Conservation (phyloP, 2,797 vertebrate genomes). For the Ambastaia sidthimunki region DNA sequence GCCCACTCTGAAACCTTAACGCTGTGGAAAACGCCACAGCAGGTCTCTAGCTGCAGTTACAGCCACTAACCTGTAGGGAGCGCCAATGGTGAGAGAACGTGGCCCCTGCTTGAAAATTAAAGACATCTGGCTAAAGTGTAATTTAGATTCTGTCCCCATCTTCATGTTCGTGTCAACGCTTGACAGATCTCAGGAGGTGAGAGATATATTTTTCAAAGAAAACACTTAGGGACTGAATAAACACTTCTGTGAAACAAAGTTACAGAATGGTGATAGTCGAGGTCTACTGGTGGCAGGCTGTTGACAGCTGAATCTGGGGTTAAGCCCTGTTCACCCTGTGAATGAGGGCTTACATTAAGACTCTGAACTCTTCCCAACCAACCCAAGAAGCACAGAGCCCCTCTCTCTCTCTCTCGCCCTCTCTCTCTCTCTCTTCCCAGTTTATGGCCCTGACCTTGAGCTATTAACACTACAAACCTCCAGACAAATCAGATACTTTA, state of each 20-base stretch:
- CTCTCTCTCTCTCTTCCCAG: slow-evolving; percentile 65
- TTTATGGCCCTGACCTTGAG: slow-evolving; percentile 85
- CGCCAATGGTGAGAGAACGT: slow-evolving; percentile 36
- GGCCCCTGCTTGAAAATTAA: slow-evolving; percentile 12
- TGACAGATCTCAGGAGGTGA: slow-evolving; percentile 18
- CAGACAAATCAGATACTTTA: slow-evolving; percentile 80
- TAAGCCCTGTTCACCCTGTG: slow-evolving; percentile 38
- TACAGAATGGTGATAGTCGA: slow-evolving; percentile 7
- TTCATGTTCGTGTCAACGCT: slow-evolving; percentile 15
- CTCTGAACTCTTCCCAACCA: slow-evolving; percentile 57
- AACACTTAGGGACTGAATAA: slow-evolving; percentile 67
- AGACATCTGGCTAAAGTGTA: slow-evolving; percentile 27
- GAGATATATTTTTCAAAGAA: slow-evolving; percentile 57
- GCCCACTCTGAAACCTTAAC: neutral
- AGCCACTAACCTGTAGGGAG: slow-evolving; percentile 39
- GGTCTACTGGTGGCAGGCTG: slow-evolving; percentile 17
- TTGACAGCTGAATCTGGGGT: slow-evolving; percentile 52
- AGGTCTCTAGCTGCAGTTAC: slow-evolving; percentile 1
- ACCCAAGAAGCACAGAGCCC: slow-evolving; percentile 6
- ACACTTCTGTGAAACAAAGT: slow-evolving; percentile 64
- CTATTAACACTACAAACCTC: slow-evolving; percentile 84
- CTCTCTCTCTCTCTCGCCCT: neutral
- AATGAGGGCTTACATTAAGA: slow-evolving; percentile 42
- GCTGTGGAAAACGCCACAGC: neutral
- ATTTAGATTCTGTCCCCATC: slow-evolving; percentile 12